Conservation (phyloP, 2,888 invertebrate genomes). For the Taphrorychus bicolor region DNA sequence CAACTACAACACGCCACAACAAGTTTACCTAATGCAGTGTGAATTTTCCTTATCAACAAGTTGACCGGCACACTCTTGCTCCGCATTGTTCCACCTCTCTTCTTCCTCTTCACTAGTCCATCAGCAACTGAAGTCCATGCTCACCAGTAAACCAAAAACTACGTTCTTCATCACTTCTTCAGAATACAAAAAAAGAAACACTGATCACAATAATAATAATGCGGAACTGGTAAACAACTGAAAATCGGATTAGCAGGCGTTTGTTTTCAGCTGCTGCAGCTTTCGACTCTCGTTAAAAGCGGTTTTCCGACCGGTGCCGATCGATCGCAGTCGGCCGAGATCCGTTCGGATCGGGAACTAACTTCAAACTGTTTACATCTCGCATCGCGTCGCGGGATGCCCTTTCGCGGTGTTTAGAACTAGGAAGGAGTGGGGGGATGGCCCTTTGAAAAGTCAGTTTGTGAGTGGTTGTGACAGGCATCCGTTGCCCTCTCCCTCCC, state of each 20-base stretch:
- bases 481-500: conserved; percentile 45
- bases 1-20: background rate
- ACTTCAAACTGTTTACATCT: conserved; percentile 52
- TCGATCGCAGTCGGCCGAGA: conserved; percentile 35
- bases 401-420: conserved; percentile 45
- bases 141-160: background rate
- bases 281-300: conserved; percentile 7
- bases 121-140: background rate
- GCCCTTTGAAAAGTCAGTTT: conserved; percentile 53
- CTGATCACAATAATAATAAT: conserved; percentile 19
- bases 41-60: conserved; percentile 49
- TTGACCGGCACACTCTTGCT: conserved; percentile 51
- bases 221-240: conserved; percentile 18
- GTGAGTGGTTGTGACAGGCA: conserved; percentile 53
- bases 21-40: conserved; percentile 47
- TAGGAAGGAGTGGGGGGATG: conserved; percentile 41
- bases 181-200: conserved; percentile 3
- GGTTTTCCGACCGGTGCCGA: conserved; percentile 38
- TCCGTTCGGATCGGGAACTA: conserved; percentile 46
- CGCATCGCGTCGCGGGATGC: conserved; percentile 21
- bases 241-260: conserved; percentile 15
- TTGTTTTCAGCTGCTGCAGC: conserved; percentile 26
- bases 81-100: conserved; percentile 41
- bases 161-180: background rate
- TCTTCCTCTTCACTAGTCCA: background rate